phyloP scores from a whole-genome alignment of 2,113 vertebrate species.

The Sorex araneus region DNA sequence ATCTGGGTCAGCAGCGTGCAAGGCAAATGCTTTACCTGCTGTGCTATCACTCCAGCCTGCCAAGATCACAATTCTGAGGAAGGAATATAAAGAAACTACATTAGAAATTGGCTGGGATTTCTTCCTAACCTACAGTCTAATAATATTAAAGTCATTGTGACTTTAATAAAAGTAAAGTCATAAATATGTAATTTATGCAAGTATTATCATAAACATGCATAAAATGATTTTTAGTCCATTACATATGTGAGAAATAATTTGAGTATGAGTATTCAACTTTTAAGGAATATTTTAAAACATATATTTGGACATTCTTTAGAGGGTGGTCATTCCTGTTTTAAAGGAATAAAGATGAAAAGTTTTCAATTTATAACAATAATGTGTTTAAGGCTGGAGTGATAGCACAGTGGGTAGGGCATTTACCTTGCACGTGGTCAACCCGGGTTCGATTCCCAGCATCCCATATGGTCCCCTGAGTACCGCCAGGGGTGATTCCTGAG shows the following conservation, averaged over 20 bases:
- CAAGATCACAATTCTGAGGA: too few species aligned
- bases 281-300: conserved; percentile 8
- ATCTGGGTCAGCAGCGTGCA: too few species aligned
- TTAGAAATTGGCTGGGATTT: neutral
- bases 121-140: neutral
- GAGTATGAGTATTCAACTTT: conserved; percentile 35
- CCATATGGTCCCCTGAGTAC: too few species aligned
- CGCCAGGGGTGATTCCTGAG: too few species aligned
- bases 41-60: too few species aligned
- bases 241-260: neutral
- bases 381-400: too few species aligned
- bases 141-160: conserved; percentile 49
- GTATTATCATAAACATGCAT: conserved; percentile 10
- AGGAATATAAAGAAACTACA: neutral
- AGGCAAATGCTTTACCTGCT: too few species aligned
- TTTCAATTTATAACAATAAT: conserved; percentile 11
- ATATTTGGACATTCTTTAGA: neutral
- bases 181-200: neutral
- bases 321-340: neutral
- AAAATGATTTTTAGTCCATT: conserved; percentile 8
- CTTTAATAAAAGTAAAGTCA: conserved; percentile 47
- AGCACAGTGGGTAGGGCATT: too few species aligned
- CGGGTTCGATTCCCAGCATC: too few species aligned
- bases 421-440: too few species aligned
- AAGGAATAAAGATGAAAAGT: neutral